Conservation (phyloP, 1,140 invertebrate genomes). For the Colletes gigas region DNA sequence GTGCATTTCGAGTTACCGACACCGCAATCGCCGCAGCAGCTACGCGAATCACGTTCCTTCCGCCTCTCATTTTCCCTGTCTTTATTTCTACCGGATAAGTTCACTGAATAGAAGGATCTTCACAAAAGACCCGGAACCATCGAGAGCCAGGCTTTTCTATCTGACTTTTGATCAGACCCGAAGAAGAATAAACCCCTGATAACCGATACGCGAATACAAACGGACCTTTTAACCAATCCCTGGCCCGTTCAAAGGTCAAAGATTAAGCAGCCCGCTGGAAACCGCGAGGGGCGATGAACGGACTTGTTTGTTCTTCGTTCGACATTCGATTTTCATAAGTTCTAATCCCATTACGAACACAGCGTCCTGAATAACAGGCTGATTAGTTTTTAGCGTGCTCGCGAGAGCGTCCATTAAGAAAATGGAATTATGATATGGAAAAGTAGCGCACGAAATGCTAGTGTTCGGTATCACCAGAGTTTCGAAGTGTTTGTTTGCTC, state of each 20-base stretch:
- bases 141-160: not conserved
- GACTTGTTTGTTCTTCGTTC: not conserved
- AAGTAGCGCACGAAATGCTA: not conserved
- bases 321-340: not conserved
- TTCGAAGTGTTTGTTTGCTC: too few species aligned
- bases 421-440: not conserved
- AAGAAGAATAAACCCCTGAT: conserved; percentile 15
- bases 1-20: conserved; percentile 7
- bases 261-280: conserved; percentile 2
- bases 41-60: conserved; percentile 18
- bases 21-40: conserved; percentile 19
- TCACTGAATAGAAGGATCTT: conserved; percentile 26
- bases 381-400: not conserved
- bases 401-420: not conserved
- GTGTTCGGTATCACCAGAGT: not conserved
- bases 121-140: not conserved
- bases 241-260: not conserved
- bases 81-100: conserved; percentile 19
- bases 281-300: not conserved
- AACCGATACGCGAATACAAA: conserved; percentile 10
- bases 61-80: conserved; percentile 16
- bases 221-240: not conserved
- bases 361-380: not conserved
- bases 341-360: conserved; percentile 10
- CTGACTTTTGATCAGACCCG: conserved; percentile 1